phyloP scores from a whole-genome alignment of 92 coral and sea anemone genomes.

The Nematostella vectensis region DNA sequence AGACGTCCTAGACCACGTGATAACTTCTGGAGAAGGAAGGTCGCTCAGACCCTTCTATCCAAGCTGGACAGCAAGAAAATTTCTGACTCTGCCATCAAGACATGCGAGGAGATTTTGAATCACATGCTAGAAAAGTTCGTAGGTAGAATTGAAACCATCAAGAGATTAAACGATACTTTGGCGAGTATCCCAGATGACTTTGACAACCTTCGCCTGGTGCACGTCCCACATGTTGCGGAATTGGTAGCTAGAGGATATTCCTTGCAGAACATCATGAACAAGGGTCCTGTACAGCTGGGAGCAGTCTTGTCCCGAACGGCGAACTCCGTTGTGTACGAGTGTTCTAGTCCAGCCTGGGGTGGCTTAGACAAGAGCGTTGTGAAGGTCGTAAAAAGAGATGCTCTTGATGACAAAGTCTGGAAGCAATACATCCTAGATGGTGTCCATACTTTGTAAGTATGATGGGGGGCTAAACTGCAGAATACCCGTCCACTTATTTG shows the following conservation, averaged over 20 bases:
- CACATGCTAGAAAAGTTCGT: constrained; percentile 12
- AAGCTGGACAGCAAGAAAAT: constrained; percentile 21
- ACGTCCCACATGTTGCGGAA: constrained; percentile 41
- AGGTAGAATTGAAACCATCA: constrained; percentile 16
- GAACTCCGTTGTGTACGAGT: constrained; percentile 22
- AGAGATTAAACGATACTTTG: constrained; percentile 6
- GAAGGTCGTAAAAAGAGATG: constrained; percentile 20
- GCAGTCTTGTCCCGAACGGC: constrained; percentile 7
- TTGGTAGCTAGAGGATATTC: constrained; percentile 45
- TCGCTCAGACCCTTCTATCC: constrained; percentile 22
- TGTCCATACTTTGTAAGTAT: constrained; percentile 29
- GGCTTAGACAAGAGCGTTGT: constrained; percentile 11
- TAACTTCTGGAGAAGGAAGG: constrained; percentile 33
- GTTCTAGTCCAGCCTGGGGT: constrained; percentile 32
- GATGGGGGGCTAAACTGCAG: too few relatives aligned
- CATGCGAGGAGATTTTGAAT: constrained; percentile 18
- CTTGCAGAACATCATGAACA: constrained; percentile 20
- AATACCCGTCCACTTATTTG: too few relatives aligned
- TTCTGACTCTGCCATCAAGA: constrained; percentile 10
- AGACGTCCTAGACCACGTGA: constrained; percentile 17
- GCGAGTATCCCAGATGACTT: constrained; percentile 1
- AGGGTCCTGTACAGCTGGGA: constrained; percentile 38
- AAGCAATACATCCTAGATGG: constrained; percentile 28
- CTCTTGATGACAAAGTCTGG: constrained; percentile 29
- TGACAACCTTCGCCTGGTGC: constrained; percentile 20